These are phyloP conservation scores for Daubentonia madagascariensis DNA, from an alignment of 2,113 vertebrate genomes.

Conservation along the genomic window DNA sequence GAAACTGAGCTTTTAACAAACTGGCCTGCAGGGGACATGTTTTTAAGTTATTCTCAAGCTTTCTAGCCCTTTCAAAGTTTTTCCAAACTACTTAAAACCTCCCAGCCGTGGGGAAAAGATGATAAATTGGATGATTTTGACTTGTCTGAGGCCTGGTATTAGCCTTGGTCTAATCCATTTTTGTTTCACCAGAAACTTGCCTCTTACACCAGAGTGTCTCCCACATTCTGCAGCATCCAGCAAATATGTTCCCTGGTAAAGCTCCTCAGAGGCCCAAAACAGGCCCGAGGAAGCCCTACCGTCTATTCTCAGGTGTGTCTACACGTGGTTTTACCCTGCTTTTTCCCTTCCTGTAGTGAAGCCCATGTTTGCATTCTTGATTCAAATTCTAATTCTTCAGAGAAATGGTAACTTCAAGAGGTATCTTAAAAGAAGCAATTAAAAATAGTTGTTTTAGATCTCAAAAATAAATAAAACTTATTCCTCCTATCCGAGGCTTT, in stretches of 20 bases:
- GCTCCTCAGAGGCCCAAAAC: not conserved
- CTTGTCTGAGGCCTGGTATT: not conserved
- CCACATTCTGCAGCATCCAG: not conserved
- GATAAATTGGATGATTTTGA: not conserved
- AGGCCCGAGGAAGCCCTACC: not conserved
- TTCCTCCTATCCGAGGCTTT: not conserved
- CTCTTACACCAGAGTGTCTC: not conserved
- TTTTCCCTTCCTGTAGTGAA: not conserved
- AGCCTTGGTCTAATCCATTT: not conserved
- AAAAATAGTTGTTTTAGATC: not conserved
- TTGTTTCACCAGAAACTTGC: not conserved
- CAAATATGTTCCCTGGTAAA: not conserved
- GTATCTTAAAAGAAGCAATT: not conserved
- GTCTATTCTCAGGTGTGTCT: not conserved
- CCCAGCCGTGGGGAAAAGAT: conserved; percentile 10
- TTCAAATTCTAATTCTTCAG: conserved; percentile 16
- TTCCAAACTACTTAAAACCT: conserved; percentile 28
- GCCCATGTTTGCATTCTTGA: not conserved
- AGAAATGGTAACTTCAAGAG: not conserved
- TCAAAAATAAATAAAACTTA: not conserved
- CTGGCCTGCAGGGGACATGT: conserved; percentile 27
- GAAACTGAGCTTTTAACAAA: conserved; percentile 52
- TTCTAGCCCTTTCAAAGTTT: conserved; percentile 37
- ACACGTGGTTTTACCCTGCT: not conserved
- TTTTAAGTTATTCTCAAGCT: conserved; percentile 49